These are phyloP conservation scores for Dipodomys stephensi DNA, from an alignment of 2,113 vertebrate species.

Conservation along the genomic window DNA sequence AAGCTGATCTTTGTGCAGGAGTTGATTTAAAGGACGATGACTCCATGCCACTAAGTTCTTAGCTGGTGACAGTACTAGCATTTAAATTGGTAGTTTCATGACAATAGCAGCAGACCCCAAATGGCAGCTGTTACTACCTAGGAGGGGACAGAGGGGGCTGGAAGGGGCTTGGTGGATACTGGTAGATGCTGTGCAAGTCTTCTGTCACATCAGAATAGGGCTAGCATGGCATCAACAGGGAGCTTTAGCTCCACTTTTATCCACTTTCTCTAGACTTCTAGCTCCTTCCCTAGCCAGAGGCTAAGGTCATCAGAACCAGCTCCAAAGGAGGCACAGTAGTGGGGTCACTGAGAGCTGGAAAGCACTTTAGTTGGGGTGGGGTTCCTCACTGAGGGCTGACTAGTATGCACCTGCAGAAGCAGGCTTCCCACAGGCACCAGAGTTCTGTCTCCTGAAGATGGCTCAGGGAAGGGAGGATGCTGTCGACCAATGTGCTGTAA, in stretches of 20 bases:
- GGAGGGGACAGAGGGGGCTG: background rate
- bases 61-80: background rate
- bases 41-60: background rate
- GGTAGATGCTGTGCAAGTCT: accelerated
- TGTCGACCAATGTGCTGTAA: background rate
- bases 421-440: background rate
- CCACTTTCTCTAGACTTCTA: background rate
- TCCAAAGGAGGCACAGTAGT: background rate
- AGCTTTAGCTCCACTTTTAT: background rate
- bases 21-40: constrained; percentile 30
- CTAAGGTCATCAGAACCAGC: background rate
- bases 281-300: background rate
- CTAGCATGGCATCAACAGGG: background rate
- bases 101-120: background rate
- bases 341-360: background rate
- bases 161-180: no score
- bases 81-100: background rate
- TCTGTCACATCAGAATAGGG: background rate
- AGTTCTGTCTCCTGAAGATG: background rate
- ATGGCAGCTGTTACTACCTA: background rate
- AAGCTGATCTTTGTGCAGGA: constrained; percentile 7
- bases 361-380: no score
- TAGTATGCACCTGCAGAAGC: background rate
- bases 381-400: background rate
- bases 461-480: background rate